phyloP scores from a whole-genome alignment of 2,888 invertebrate species.

The Aleiodes alternator region DNA sequence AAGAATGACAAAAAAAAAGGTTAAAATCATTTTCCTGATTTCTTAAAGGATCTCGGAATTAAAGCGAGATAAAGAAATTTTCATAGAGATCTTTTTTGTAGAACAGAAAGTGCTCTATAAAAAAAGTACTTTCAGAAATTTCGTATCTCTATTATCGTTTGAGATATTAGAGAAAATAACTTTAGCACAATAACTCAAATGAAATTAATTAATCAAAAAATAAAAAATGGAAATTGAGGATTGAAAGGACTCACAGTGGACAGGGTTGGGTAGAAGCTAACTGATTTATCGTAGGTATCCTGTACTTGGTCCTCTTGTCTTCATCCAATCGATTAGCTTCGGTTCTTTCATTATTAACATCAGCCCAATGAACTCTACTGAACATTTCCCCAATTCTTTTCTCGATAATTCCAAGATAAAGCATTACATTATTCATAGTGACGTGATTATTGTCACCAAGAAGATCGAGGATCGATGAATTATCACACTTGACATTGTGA shows the following conservation, averaged over 20 bases:
- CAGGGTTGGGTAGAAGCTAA: slow-evolving; percentile 77
- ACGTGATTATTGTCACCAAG: slow-evolving; percentile 85
- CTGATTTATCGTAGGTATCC: slow-evolving; percentile 68
- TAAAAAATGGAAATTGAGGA: too few relatives aligned
- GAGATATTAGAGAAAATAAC: too few relatives aligned
- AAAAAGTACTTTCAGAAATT: too few relatives aligned
- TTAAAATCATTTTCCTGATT: too few relatives aligned
- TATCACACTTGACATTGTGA: slow-evolving; percentile 84
- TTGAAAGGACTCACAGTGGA: slow-evolving; percentile 73
- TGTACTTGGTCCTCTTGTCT: slow-evolving; percentile 68
- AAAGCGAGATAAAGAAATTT: too few relatives aligned
- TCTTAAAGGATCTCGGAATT: too few relatives aligned
- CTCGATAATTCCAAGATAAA: slow-evolving; percentile 89
- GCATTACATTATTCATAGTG: slow-evolving; percentile 85
- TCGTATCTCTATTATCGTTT: too few relatives aligned
- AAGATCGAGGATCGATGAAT: slow-evolving; percentile 83
- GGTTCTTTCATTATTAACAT: slow-evolving; percentile 64
- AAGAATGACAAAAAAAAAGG: too few relatives aligned
- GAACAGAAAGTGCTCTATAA: too few relatives aligned
- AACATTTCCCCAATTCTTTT: slow-evolving; percentile 83
- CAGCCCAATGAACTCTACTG: slow-evolving; percentile 76
- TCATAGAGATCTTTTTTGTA: too few relatives aligned
- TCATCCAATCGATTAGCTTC: slow-evolving; percentile 68
- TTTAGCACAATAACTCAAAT: too few relatives aligned
- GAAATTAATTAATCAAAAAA: too few relatives aligned